Evolutionary conservation across 2,888 invertebrate genomes (phyloP).

Genomic region (Dasysyrphus tricinctus): DNA sequence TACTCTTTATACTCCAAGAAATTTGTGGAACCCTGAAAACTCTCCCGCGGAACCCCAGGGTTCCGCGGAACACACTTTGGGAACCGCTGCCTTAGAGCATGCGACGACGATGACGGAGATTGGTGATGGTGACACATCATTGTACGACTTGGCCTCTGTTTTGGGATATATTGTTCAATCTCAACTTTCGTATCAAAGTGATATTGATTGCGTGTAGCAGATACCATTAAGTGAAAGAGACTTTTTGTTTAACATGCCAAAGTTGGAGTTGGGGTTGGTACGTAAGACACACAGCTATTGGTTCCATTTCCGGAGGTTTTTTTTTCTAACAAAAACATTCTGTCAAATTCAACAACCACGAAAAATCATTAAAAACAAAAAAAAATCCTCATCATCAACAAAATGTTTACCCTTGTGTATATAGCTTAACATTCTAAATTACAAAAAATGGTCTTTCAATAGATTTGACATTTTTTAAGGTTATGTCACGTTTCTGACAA

Average conservation of each 20-base stretch:
- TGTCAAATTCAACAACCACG: not conserved
- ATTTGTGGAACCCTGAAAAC: no score
- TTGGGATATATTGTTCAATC: constrained; percentile 8
- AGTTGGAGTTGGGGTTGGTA: not conserved
- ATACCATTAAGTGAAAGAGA: constrained; percentile 11
- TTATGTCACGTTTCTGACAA: constrained; percentile 17
- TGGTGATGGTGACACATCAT: constrained; percentile 21
- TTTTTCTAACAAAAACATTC: not conserved
- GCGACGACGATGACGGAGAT: not conserved
- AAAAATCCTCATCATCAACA: not conserved
- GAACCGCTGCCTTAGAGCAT: not conserved
- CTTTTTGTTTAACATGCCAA: constrained; percentile 14
- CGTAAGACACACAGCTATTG: no score
- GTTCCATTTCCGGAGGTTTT: constrained; percentile 1
- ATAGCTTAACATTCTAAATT: no score
- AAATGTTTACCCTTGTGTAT: no score
- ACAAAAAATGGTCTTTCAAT: not conserved
- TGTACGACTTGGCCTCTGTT: not conserved
- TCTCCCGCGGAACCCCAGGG: no score
- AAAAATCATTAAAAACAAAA: not conserved
- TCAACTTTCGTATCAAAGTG: not conserved
- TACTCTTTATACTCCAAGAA: no score
- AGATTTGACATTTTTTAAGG: constrained; percentile 14
- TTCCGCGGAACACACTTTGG: no score
- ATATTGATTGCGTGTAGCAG: constrained; percentile 4